Evolutionary conservation across 2,888 invertebrate species (phyloP).

Genomic region (Agrypnus murinus): DNA sequence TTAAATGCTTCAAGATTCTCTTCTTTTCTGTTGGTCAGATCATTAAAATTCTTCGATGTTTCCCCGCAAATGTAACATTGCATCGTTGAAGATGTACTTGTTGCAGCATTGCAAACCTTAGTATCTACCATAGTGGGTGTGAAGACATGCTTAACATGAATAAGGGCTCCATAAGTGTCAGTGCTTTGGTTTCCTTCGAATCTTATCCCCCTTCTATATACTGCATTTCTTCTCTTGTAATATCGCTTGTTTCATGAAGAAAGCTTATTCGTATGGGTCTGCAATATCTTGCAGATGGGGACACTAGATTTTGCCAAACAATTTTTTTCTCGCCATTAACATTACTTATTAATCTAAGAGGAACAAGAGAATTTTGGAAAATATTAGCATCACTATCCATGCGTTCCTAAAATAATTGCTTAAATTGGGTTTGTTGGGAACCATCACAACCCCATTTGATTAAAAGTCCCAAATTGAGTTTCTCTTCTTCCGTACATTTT

Average conservation of each 20-base stretch:
- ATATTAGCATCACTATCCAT: slow-evolving; percentile 56
- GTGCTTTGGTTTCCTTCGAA: too few species aligned
- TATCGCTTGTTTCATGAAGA: too few species aligned
- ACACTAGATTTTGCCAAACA: too few species aligned
- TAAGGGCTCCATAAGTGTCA: too few species aligned
- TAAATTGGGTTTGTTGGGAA: slow-evolving; percentile 59
- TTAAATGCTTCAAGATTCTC: slow-evolving; percentile 48
- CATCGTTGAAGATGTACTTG: slow-evolving; percentile 49
- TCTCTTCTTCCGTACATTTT: slow-evolving; percentile 18
- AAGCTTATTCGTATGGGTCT: too few species aligned
- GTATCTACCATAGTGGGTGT: slow-evolving; percentile 56
- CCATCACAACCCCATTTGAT: slow-evolving; percentile 62
- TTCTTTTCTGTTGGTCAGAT: slow-evolving; percentile 24
- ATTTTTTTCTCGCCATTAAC: too few species aligned
- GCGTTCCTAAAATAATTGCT: slow-evolving; percentile 58
- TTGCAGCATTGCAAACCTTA: slow-evolving; percentile 54
- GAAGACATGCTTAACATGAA: too few species aligned
- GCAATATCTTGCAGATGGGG: too few species aligned
- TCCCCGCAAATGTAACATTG: slow-evolving; percentile 62
- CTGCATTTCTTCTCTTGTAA: too few species aligned
- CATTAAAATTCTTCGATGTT: slow-evolving; percentile 52
- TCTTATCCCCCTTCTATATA: too few species aligned
- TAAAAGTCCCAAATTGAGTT: slow-evolving; percentile 44
- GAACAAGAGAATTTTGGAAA: slow-evolving; percentile 47
- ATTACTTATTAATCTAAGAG: too few species aligned